These are phyloP conservation scores for Boulengeromyrus knoepffleri DNA, from an alignment of 2,113 vertebrate genomes.

Conservation along the genomic window DNA sequence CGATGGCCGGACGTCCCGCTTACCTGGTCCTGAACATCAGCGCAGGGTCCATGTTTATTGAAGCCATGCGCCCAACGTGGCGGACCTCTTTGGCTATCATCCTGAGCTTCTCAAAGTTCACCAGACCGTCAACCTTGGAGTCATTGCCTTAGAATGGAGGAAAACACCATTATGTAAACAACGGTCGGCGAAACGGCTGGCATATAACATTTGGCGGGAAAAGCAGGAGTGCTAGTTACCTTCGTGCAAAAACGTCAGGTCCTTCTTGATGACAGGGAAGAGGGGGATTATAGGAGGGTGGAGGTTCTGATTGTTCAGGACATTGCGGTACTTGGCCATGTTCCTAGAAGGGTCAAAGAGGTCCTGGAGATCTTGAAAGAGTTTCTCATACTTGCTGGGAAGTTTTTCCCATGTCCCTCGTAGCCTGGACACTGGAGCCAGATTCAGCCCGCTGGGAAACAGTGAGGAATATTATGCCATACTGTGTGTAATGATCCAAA, in stretches of 20 bases:
- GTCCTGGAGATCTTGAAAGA: constrained; percentile 96
- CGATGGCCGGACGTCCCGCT: constrained; percentile 8
- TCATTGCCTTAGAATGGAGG: constrained; percentile 72
- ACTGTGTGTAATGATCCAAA: not conserved
- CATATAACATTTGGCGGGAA: not conserved
- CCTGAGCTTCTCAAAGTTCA: constrained; percentile 97
- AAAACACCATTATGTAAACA: not conserved
- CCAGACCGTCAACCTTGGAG: constrained; percentile 93
- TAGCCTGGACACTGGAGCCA: constrained; percentile 91
- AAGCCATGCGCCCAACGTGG: constrained; percentile 93
- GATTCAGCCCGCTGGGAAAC: constrained; percentile 77
- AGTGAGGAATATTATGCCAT: not conserved
- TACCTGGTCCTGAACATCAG: constrained; percentile 96
- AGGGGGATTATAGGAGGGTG: constrained; percentile 95
- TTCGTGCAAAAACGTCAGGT: constrained; percentile 96
- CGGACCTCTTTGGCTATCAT: constrained; percentile 99
- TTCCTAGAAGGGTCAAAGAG: constrained; percentile 97
- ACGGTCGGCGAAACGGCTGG: not conserved
- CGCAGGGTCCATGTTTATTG: constrained; percentile 96
- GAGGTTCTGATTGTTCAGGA: constrained; percentile 93
- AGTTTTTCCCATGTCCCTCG: constrained; percentile 96
- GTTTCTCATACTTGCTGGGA: constrained; percentile 95
- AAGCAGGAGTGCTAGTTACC: constrained; percentile 53
- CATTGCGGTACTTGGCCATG: constrained; percentile 97
- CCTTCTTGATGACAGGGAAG: constrained; percentile 98